phyloP scores from a whole-genome alignment of 2,113 vertebrate species.

The Rhineura floridana region DNA sequence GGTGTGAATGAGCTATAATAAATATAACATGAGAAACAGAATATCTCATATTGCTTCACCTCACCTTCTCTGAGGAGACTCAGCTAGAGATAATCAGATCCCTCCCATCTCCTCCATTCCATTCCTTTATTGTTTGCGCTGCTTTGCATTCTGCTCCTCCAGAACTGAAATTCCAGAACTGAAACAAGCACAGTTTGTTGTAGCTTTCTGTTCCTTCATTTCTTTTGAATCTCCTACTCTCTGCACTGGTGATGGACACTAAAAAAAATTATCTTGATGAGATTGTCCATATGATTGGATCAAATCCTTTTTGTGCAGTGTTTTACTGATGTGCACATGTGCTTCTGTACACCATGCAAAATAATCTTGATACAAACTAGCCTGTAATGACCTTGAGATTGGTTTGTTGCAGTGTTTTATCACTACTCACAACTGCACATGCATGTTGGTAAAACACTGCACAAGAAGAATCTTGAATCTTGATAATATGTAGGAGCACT shows the following conservation, averaged over 20 bases:
- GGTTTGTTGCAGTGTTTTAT: too few species aligned
- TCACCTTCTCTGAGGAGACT: neutral
- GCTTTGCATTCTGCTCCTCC: too few species aligned
- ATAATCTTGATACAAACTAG: too few species aligned
- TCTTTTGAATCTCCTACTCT: neutral
- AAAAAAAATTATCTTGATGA: neutral
- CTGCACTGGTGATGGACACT: neutral
- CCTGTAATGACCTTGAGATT: too few species aligned
- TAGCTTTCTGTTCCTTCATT: neutral
- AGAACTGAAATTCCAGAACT: neutral
- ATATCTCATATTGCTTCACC: neutral
- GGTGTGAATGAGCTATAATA: neutral
- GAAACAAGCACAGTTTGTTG: neutral
- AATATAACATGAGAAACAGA: too few species aligned
- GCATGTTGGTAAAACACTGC: too few species aligned
- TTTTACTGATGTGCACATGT: neutral
- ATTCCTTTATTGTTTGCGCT: too few species aligned
- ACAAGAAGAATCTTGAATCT: too few species aligned
- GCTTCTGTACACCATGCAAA: neutral
- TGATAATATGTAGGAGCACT: too few species aligned
- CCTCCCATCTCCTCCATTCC: neutral
- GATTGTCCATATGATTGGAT: too few species aligned
- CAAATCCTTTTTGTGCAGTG: too few species aligned
- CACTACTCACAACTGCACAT: too few species aligned
- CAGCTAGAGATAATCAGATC: neutral